Evolutionary conservation across 2,797 vertebrate genomes (phyloP), one percentile per base, ranked within the genome.

Genomic region (Eulemur mongoz): DNA sequence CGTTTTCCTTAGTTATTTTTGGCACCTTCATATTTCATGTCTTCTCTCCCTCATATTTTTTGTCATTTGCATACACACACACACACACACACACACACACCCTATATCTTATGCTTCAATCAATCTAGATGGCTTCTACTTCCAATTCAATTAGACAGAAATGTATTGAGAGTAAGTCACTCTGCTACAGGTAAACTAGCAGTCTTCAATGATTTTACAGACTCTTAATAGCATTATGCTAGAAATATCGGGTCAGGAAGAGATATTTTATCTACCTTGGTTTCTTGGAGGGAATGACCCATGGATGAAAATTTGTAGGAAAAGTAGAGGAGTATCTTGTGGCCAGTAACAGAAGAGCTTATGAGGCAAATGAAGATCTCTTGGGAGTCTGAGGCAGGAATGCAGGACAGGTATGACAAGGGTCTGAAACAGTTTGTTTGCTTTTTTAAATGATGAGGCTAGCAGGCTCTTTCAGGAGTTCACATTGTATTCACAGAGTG

Each of bases 1-100:
- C 40, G 83, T 93, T 93, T 83, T 72, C 43, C 45, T 86, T 48
- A 48, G 75, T 84, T 97, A 83, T 87, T 94, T 94, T 90, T 43
- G 80, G 52, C 25, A 80, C 4, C 32, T 93, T 81, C 45, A 88
- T 87, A 92, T 89, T 87, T 97, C 84, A 84, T 93, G 35, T 48
- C 61, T 89, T 87, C 38, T 93, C 54, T 73, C 38, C 35, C 32
- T 88, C 32, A 59, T 63, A 82, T 72, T 59, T 91, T 87, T 80
- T 81, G 45, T 63, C 78, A 50, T 70, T 83, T 35, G 27, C 12
- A 85, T n/a, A 65, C 40, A 50, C 72, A 75, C 17, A 75, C 73
- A 22, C 45, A n/a, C 45, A 22, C 73, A 50, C 70, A 70, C 38
- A 73, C 43, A 73, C 40, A 45, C 65, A 35, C 18, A 35, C 17